Evolutionary conservation across 1,140 invertebrate genomes (phyloP).

Genomic region (Heliconius eleuchia): DNA sequence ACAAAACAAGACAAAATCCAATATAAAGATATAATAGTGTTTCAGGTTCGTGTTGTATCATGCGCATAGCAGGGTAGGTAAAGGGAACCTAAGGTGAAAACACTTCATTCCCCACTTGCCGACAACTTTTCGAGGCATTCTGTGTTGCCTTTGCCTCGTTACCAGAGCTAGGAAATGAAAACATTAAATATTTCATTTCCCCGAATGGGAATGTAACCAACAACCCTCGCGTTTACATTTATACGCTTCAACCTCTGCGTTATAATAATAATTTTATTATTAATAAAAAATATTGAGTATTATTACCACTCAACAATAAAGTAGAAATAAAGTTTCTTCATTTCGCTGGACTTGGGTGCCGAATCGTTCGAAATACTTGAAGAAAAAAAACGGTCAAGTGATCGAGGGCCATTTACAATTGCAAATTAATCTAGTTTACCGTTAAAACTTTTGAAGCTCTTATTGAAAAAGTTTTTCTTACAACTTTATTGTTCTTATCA

Average conservation of each 20-base stretch:
- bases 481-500: not conserved
- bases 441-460: conserved; percentile 29
- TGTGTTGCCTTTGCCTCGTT: not conserved
- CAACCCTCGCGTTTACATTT: too few species aligned
- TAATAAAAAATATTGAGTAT: too few species aligned
- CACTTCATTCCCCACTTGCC: not conserved
- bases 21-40: too few species aligned
- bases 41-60: too few species aligned
- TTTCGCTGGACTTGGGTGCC: conserved; percentile 28
- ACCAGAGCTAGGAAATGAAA: not conserved
- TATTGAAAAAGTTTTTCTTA: conserved; percentile 36
- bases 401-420: conserved; percentile 38
- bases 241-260: not conserved
- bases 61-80: not conserved
- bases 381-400: conserved; percentile 33
- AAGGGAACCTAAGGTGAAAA: not conserved
- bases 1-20: too few species aligned
- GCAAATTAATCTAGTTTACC: conserved; percentile 37
- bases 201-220: not conserved
- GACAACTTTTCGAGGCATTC: not conserved
- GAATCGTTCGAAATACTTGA: conserved; percentile 31
- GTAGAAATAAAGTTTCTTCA: conserved; percentile 38
- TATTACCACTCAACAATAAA: conserved; percentile 2
- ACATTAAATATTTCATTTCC: not conserved
- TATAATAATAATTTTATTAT: not conserved